Conservation (phyloP, 2,888 invertebrate species). For the Mellilla xanthometata region DNA sequence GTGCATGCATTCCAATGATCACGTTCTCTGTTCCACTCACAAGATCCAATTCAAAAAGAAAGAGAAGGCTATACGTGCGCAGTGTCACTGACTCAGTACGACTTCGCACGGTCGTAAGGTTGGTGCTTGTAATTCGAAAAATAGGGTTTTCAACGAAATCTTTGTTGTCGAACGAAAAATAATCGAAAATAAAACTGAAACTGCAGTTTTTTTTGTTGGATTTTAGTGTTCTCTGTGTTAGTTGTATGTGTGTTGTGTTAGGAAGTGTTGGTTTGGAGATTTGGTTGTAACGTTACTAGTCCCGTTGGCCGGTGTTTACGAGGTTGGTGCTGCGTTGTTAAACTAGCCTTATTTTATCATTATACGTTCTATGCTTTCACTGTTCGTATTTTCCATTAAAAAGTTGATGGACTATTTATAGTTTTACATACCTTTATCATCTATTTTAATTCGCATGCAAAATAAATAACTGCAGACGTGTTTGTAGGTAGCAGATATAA, state of each 20-base stretch:
- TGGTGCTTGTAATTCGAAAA: constrained; percentile 37
- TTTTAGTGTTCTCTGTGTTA: constrained; percentile 31
- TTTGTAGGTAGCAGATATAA: too few relatives aligned
- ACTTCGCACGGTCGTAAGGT: constrained; percentile 52
- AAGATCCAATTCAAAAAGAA: constrained; percentile 38
- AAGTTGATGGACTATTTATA: background rate
- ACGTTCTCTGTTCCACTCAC: constrained; percentile 49
- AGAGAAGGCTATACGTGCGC: constrained; percentile 60
- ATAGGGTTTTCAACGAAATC: constrained; percentile 25
- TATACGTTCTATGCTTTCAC: constrained; percentile 7
- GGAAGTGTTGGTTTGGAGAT: constrained; percentile 41
- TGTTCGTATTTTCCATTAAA: background rate
- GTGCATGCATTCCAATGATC: constrained; percentile 64
- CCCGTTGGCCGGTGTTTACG: constrained; percentile 69
- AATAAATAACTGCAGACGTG: too few relatives aligned
- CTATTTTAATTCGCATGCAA: too few relatives aligned
- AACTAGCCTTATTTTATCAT: constrained; percentile 22
- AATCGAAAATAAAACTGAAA: constrained; percentile 54
- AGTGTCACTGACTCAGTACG: constrained; percentile 78
- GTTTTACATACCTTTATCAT: background rate
- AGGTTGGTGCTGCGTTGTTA: constrained; percentile 53
- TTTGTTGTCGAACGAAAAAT: constrained; percentile 53
- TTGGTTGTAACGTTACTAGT: constrained; percentile 44
- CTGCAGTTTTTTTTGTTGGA: constrained; percentile 31
- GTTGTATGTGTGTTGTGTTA: constrained; percentile 30